Evolutionary conservation across 2,113 vertebrate species (phyloP), one percentile per base, ranked within the genome.

Genomic region (Psettodes erumei): DNA sequence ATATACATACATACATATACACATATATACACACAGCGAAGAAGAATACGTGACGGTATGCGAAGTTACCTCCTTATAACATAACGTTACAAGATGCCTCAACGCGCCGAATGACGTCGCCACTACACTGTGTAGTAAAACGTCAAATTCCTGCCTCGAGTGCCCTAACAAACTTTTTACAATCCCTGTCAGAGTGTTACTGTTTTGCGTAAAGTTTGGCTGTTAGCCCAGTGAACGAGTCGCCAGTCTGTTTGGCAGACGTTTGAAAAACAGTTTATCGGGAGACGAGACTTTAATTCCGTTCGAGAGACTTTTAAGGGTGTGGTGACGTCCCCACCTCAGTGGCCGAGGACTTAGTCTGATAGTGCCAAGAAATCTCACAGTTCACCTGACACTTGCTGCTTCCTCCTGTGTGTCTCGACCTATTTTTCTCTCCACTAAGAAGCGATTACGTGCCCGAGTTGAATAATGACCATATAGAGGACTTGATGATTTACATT

Each of bases 21-120:
- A n/a, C n/a, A n/a, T n/a, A n/a, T n/a, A n/a, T n/a, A n/a, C n/a
- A n/a, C n/a, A 2, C 48, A 21, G 54, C 3, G 3, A 19, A 3
- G 11, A 28, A 21, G 0, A 13, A 7, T 3, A 54, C 6, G 38
- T 19, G 0, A 28, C 9, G 10, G 19, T 15, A 10, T 19, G n/a
- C 16, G 7, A 0, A 4, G 2, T 30, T 21, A 0, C 23, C 7
- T 33, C 19, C 8, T 11, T 21, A 1, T 30, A 4, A 43, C 18
- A 0, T 4, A 12, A 16, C 43, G 13, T 42, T 4, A 4, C 16
- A 27, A 0, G 21, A 15, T 4, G 51, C 5, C 0, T 62, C 1
- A 9, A 15, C 9, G 37, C 15, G 16, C 38, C 63, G 38, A 45
- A 8, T 28, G 70, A 63, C 74, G 71, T 50, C 48, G 27, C 1